These are phyloP conservation scores for Acinonyx jubatus DNA, from an alignment of 2,113 vertebrate species.

Conservation along the genomic window DNA sequence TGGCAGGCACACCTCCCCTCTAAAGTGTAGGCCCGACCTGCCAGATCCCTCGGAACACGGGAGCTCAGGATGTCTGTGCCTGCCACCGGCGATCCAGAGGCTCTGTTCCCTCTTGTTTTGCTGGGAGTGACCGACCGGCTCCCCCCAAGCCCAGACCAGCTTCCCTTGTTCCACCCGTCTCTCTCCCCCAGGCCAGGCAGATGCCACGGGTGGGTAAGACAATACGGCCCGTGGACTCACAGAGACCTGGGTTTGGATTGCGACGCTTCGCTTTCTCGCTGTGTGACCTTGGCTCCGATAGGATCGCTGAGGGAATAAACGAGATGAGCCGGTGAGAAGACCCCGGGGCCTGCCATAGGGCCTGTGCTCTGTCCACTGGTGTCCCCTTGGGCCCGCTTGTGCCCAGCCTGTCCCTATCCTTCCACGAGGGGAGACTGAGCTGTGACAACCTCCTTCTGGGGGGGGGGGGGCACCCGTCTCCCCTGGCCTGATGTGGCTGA, in stretches of 20 bases:
- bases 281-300: not conserved
- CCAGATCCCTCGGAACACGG: not conserved
- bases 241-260: not conserved
- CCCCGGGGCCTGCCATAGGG: fast-evolving
- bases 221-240: not conserved
- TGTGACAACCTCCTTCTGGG: not conserved
- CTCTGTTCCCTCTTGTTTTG: not conserved
- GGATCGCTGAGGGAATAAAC: too few relatives aligned
- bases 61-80: not conserved
- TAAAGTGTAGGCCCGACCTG: not conserved
- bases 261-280: not conserved
- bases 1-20: not conserved
- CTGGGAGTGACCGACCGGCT: not conserved
- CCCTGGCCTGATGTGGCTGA: not conserved
- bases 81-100: fast-evolving
- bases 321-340: not conserved
- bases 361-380: fast-evolving
- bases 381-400: fast-evolving
- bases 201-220: fast-evolving
- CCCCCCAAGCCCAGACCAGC: not conserved
- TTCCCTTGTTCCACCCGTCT: fast-evolving
- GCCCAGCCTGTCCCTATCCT: not conserved
- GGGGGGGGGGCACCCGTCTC: not conserved
- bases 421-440: not conserved
- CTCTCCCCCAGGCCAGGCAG: not conserved